Evolutionary conservation across 2,113 vertebrate species (phyloP).

Genomic region (Lycocorax pyrrhopterus): DNA sequence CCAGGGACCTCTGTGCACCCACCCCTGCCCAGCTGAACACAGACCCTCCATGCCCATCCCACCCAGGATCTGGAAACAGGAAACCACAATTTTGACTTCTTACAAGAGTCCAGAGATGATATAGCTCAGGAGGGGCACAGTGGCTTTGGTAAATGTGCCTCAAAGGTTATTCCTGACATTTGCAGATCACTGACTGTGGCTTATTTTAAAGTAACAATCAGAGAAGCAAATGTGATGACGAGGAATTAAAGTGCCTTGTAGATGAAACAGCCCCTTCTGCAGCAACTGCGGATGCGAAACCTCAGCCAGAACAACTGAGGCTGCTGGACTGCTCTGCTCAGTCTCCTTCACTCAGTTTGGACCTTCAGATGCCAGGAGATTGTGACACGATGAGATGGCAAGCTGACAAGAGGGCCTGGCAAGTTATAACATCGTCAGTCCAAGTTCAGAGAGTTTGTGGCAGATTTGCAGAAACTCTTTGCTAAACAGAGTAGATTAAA

Average conservation of each 20-base stretch:
- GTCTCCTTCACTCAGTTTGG: not conserved
- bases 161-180: not conserved
- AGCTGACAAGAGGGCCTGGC: not conserved
- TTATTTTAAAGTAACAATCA: not conserved
- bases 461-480: not conserved
- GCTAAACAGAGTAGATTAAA: not conserved
- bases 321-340: not conserved
- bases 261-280: not conserved
- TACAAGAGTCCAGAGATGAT: not conserved
- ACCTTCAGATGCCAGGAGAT: not conserved
- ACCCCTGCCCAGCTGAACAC: rapidly evolving
- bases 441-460: not conserved
- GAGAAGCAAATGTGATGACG: not conserved
- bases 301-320: not conserved
- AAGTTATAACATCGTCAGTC: not conserved
- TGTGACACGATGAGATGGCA: not conserved
- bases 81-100: not conserved
- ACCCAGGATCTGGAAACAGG: rapidly evolving
- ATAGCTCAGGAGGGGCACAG: not conserved
- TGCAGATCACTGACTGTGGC: not conserved
- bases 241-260: not conserved
- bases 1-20: rapidly evolving
- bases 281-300: not conserved
- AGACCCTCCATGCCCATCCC: not conserved
- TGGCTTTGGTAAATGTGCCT: not conserved